Base-by-base conservation (phyloP, 2,113 vertebrate species). In the Microtus pennsylvanicus region DNA sequence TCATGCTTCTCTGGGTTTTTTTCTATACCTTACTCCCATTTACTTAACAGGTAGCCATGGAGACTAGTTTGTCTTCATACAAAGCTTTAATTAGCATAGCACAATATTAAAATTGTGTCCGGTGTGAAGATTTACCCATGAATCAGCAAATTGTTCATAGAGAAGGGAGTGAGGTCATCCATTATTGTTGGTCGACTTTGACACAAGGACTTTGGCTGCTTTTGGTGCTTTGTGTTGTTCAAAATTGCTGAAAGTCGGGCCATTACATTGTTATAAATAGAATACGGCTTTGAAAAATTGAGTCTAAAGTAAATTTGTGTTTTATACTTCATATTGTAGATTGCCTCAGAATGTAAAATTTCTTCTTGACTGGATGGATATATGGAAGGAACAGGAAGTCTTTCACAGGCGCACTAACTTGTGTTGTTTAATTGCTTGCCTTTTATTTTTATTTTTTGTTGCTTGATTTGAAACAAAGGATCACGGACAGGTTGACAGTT, bases 341-440 rank as follows among this genome's bases (percentile, higher is more conserved):
- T 96, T 93, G 90, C 35, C 52, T 96, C 33, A 72, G 81, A 87
- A 94, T 93, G 12, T 74, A 93, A 93, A 91, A 83, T 33, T 91
- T 78, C 75, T 74, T 26, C 70, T 95, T 91, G 58, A 28, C 45
- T 89, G 93, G 75, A 75, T 61, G 50, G 38, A 76, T 91, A 45
- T 69, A 47, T 94, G 33, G 35, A 89, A 26, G n/a, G 42, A 82
- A 50, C 61, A 86, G 76, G 63, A 82, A 80, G 89, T 42, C 24
- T 47, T n/a, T 72, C 11, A 22, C 52, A 95, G 47, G 55, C 75
- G 63, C 86, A 3, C 61, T 95, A 47, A 24, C 13, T 87, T 94
- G 3, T 86, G 78, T 87, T 92, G 21, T 87, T 89, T 90, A 38
- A 50, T 76, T 77, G 14, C 28, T 91, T 96, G 95, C 38, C 47